Conservation (phyloP, 1,140 invertebrate genomes). For the Euglossa dilemma region DNA sequence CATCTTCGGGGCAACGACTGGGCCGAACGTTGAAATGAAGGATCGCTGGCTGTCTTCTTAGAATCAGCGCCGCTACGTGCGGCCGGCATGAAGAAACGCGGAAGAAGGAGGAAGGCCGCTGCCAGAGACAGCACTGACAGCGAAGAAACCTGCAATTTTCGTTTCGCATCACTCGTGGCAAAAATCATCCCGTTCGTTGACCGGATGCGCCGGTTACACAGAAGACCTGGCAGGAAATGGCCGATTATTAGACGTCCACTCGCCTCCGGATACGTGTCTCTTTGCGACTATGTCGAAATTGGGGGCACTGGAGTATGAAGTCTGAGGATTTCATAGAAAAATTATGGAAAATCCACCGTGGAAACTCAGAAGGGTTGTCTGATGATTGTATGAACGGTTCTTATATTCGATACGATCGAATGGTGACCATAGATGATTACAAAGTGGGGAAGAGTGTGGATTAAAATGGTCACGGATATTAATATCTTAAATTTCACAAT, state of each 20-base stretch:
- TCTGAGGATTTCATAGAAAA: neutral
- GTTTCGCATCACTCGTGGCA: slow-evolving; percentile 25
- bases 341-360: no score
- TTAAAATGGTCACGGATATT: no score
- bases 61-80: slow-evolving; percentile 9
- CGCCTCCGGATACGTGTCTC: neutral
- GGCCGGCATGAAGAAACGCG: neutral
- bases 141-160: slow-evolving; percentile 38
- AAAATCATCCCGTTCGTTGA: slow-evolving; percentile 30
- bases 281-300: neutral
- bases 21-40: slow-evolving; percentile 28
- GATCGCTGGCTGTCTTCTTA: slow-evolving; percentile 27
- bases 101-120: neutral
- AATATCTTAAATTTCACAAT: no score
- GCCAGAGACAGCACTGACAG: slow-evolving; percentile 11
- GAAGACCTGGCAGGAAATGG: slow-evolving; percentile 32
- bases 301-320: neutral
- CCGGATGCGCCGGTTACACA: slow-evolving; percentile 27
- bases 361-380: no score
- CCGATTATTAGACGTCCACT: slow-evolving; percentile 18
- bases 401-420: no score
- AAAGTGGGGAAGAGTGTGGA: no score
- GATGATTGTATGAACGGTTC: no score
- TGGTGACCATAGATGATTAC: no score
- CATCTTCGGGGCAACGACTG: neutral